Base-by-base conservation (phyloP, 2,113 vertebrate genomes). In the Telmatochromis sp. region DNA sequence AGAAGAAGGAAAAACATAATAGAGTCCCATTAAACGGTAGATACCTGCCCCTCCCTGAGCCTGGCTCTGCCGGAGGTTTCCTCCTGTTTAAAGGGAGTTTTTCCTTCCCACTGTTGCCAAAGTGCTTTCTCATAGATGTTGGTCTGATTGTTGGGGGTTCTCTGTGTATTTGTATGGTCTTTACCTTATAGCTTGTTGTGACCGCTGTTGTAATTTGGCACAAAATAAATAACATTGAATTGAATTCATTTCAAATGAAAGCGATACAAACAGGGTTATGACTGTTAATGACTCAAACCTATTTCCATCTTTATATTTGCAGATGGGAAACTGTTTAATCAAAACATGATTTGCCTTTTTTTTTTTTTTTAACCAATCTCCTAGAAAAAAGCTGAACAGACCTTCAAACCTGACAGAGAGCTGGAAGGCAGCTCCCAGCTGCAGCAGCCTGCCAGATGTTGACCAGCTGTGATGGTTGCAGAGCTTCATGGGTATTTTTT, bases 1-100 rank as follows among this genome's bases (percentile, higher is more conserved):
- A 40, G 35, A 21, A 40, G 63, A 40, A 68, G 35, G 19, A 4
- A 71, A 71, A 71, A 21, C 17, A 65, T 7, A 65, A 37, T 8
- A 65, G 33, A 1, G 9, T 65, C 60, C 33, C 60, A 65, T 65
- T 65, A 65, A 65, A 65, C 10, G 0, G 60, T 35, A 3, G 17
- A 65, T 65, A 9, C 9, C 31, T 3, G 0, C 1, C 58, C 17
- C 6, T 63, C 58, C 1, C 33, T 37, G 19, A 13, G 2, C 26
- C 26, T 26, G 26, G 26, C 26, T 26, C 54, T 57, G 3, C 54
- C 2, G 1, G 7, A 26, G 54, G 12, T 57, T 57, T 26, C 12
- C 1, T 58, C 2, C 57, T 37, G 33, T 37, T 65, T 2, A 65
- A 65, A 37, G 60, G 60, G 2, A 65, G 60, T 37, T 13, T 65